These are phyloP conservation scores for Odontomachus brunneus DNA, from an alignment of 1,140 invertebrate genomes.

Conservation along the genomic window DNA sequence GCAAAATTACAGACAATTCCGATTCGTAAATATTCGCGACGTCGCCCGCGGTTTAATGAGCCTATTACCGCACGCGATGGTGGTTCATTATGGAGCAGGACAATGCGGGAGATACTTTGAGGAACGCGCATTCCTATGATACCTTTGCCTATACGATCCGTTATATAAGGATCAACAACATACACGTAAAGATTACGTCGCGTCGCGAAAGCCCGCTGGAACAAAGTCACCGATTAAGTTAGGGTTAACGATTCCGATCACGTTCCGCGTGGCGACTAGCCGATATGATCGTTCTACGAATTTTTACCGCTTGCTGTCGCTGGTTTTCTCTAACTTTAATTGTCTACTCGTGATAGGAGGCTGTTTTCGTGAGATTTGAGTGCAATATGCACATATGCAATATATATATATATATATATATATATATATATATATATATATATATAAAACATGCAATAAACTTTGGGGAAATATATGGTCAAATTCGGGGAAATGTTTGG, in stretches of 20 bases:
- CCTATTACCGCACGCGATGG: slow-evolving; percentile 41
- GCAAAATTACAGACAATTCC: neutral
- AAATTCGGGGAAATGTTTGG: too few relatives aligned
- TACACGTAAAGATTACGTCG: slow-evolving; percentile 61
- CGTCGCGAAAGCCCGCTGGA: slow-evolving; percentile 49
- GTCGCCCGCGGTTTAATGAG: slow-evolving; percentile 18
- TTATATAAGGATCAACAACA: slow-evolving; percentile 63
- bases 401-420: too few relatives aligned
- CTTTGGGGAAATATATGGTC: too few relatives aligned
- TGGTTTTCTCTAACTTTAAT: slow-evolving; percentile 21
- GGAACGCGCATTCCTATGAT: slow-evolving; percentile 67
- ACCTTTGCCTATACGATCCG: slow-evolving; percentile 59
- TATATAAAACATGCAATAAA: too few relatives aligned
- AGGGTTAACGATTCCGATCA: slow-evolving; percentile 49
- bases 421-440: too few relatives aligned
- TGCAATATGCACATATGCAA: too few relatives aligned
- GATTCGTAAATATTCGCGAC: slow-evolving; percentile 21
- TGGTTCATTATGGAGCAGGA: slow-evolving; percentile 42
- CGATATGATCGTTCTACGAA: slow-evolving; percentile 30
- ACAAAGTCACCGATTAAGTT: slow-evolving; percentile 41
- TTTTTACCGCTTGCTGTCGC: slow-evolving; percentile 3
- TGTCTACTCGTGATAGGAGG: neutral
- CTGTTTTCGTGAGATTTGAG: too few relatives aligned
- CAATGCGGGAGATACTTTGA: slow-evolving; percentile 47
- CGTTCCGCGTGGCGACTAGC: slow-evolving; percentile 13